Conservation (phyloP, 2,113 vertebrate genomes). For the Nyctereutes procyonoides region DNA sequence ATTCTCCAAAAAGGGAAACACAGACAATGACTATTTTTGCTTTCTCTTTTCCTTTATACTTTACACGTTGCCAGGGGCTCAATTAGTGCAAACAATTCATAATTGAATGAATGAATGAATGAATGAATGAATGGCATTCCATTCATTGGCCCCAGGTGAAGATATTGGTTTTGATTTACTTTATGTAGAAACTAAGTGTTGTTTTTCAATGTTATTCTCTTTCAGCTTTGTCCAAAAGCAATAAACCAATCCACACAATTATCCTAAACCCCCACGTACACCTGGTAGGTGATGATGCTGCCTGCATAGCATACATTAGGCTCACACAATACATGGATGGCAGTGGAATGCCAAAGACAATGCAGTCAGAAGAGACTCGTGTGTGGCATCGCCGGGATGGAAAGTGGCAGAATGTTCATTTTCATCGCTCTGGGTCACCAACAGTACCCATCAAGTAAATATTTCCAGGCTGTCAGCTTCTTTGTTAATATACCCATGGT, state of each 20-base stretch:
- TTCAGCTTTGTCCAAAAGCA: conserved; percentile 94
- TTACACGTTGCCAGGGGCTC: not conserved
- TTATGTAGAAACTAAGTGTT: accelerated
- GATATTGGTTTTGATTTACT: not conserved
- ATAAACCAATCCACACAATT: conserved; percentile 96
- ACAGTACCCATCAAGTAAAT: conserved; percentile 95
- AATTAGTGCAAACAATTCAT: not conserved
- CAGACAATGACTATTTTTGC: not conserved
- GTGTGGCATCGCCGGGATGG: conserved; percentile 98
- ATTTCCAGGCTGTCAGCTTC: not conserved
- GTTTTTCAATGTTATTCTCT: not conserved
- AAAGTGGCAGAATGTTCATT: conserved; percentile 99
- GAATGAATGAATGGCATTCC: not conserved
- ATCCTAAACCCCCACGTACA: conserved; percentile 98
- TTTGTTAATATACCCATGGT: not conserved
- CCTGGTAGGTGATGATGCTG: conserved; percentile 96
- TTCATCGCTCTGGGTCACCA: conserved; percentile 97
- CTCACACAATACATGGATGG: conserved; percentile 97
- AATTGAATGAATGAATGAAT: not conserved
- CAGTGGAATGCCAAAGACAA: conserved; percentile 93
- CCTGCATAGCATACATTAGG: conserved; percentile 97
- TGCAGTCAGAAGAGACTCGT: conserved; percentile 97
- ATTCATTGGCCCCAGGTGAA: not conserved
- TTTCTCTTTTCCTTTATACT: not conserved
- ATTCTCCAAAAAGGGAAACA: not conserved